Percentiles rank a stretch among this genome's conserved stretches.
Evolutionary conservation across 2,113 vertebrate species (phyloP).

Genomic region (Hemiprocne comata): DNA sequence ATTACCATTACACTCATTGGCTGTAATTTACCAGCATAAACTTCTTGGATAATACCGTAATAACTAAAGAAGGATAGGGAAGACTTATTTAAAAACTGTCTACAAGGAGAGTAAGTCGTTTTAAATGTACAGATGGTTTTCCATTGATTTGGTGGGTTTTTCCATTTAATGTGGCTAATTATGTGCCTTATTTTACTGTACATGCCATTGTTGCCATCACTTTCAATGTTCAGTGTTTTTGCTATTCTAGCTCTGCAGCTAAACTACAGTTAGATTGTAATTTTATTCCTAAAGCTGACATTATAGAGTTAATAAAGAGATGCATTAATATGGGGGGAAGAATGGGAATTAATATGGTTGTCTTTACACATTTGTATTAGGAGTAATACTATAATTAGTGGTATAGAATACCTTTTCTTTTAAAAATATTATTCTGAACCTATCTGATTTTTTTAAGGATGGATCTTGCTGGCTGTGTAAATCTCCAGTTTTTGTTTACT

Average conservation of each 20-base stretch:
- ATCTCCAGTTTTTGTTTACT: background rate
- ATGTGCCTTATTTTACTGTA: conserved; percentile 25
- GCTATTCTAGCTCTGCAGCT: background rate
- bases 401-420: conserved; percentile 23
- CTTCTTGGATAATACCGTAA: background rate
- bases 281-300: conserved; percentile 22
- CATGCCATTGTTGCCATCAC: conserved; percentile 41
- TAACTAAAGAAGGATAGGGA: background rate
- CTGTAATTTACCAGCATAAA: background rate
- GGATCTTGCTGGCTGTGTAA: background rate
- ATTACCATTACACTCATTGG: background rate
- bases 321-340: conserved; percentile 15
- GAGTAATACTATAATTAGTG: conserved; percentile 8
- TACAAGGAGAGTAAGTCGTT: background rate
- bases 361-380: conserved; percentile 52
- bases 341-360: background rate
- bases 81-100: background rate
- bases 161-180: background rate
- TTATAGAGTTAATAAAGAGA: background rate
- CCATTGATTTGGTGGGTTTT: background rate
- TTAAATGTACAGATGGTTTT: background rate
- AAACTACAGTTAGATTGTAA: background rate
- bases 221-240: conserved; percentile 45
- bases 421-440: conserved; percentile 3
- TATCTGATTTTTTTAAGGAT: background rate